Base-by-base conservation (phyloP, 2,113 vertebrate genomes). In the Phrynocephalus versicolor region DNA sequence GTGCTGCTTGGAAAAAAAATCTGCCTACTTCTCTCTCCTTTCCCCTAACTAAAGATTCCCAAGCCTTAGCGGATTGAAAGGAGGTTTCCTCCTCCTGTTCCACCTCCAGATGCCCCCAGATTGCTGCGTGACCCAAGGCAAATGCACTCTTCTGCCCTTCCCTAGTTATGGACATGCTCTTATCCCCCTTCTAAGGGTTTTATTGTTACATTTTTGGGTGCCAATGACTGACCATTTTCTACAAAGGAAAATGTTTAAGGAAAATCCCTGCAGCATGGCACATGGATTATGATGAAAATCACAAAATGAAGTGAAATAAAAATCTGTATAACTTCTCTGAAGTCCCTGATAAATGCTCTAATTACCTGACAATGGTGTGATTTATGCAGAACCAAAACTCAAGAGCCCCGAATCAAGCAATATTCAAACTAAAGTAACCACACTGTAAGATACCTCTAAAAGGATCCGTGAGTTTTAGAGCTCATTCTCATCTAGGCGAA, bases 301-400 rank as follows among this genome's bases (percentile, higher is more conserved):
- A 51, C 45, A 6, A 51, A 51, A 51, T 51, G 45, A 51, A 51
- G 45, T 51, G 45, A 6, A 51, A 51, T 65, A 79, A 79, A 91
- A 88, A 92, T 92, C 87, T 77, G 79, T 72, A n/a, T 78, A 88
- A 78, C 87, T 85, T 82, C 88, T 83, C 87, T 83, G 25, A 79
- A 88, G 69, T 58, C 60, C 82, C 67, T 85, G 72, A 76, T 78
- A 25, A 78, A 89, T 19, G 62, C 72, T 92, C 88, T 81, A 84
- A 90, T 85, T 77, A 88, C 86, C 30, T 87, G 41, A 12, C 88
- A 91, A 69, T 79, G 72, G n/a, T 23, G 2, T 27, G 7, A 88
- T 8, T 64, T 33, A 55, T 45, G 39, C 75, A 85, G 33, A 15
- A 62, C 82, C 27, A 79, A 55, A 85, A 13, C 67, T 4, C n/a